These are phyloP conservation scores for Chrysolina americana DNA, from an alignment of 2,888 invertebrate species.

Conservation along the genomic window DNA sequence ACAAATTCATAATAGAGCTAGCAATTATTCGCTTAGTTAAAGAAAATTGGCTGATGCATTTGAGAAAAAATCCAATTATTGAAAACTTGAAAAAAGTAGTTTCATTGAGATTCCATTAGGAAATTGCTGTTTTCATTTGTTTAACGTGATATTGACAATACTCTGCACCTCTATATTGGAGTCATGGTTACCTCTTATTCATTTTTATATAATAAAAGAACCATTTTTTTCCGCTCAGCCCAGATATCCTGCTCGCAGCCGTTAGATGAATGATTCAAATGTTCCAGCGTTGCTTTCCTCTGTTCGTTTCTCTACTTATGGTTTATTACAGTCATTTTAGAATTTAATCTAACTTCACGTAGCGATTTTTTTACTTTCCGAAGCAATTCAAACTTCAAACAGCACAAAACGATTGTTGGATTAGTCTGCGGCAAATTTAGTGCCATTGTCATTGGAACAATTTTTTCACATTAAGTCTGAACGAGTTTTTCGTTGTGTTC, in stretches of 20 bases:
- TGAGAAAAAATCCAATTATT: too few relatives aligned
- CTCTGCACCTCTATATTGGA: too few relatives aligned
- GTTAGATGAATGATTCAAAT: conserved; percentile 16
- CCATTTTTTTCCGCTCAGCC: neutral
- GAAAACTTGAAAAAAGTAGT: too few relatives aligned
- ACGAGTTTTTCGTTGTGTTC: too few relatives aligned
- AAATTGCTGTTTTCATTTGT: too few relatives aligned
- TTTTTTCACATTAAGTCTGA: neutral
- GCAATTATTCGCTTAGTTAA: too few relatives aligned
- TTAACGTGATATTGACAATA: too few relatives aligned
- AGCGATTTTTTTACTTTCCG: neutral
- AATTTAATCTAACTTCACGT: conserved; percentile 23
- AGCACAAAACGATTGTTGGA: neutral
- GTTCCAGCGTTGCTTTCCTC: conserved; percentile 11
- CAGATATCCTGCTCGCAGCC: neutral
- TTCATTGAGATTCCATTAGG: too few relatives aligned
- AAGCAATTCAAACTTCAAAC: conserved; percentile 18
- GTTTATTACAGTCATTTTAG: conserved; percentile 8
- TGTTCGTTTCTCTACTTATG: neutral
- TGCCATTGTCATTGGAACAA: neutral
- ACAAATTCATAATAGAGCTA: too few relatives aligned
- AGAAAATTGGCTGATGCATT: too few relatives aligned
- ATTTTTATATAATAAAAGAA: neutral
- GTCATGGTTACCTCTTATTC: too few relatives aligned
- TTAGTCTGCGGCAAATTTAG: neutral